phyloP scores from a whole-genome alignment of 2,888 invertebrate genomes.

The Tromatobia lineatoria region DNA sequence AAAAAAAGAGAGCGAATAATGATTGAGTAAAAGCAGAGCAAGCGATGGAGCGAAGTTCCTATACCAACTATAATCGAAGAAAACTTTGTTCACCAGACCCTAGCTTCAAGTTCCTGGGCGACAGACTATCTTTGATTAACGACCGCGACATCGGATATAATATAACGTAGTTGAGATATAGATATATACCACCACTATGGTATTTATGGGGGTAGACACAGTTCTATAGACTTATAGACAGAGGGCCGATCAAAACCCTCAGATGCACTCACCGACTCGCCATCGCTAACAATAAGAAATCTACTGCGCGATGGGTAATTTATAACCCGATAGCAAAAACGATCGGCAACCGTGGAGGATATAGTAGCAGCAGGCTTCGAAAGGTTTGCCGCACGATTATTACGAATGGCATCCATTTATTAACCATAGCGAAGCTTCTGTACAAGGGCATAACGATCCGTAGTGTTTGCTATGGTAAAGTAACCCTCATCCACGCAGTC shows the following conservation, averaged over 20 bases:
- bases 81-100: conserved; percentile 59
- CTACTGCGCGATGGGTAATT: conserved; percentile 82
- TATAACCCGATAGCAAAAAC: conserved; percentile 83
- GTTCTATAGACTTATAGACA: conserved; percentile 57
- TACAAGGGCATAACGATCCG: conserved; percentile 27
- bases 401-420: conserved; percentile 83
- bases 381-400: conserved; percentile 74
- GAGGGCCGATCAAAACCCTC: conserved; percentile 81
- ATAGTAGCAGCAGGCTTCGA: conserved; percentile 69
- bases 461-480: neutral
- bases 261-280: conserved; percentile 80
- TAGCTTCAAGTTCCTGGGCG: conserved; percentile 56
- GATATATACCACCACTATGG: conserved; percentile 12
- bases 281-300: conserved; percentile 82
- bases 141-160: conserved; percentile 69
- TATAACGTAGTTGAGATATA: conserved; percentile 46
- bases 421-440: conserved; percentile 68
- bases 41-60: conserved; percentile 19
- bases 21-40: conserved; percentile 59
- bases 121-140: conserved; percentile 71
- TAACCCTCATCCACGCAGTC: conserved; percentile 17
- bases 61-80: conserved; percentile 46
- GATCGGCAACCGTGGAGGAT: conserved; percentile 61
- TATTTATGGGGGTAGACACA: conserved; percentile 1
- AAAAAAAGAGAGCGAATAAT: conserved; percentile 59